Evolutionary conservation across 1,140 invertebrate species (phyloP).

Genomic region (Euwallacea similis): DNA sequence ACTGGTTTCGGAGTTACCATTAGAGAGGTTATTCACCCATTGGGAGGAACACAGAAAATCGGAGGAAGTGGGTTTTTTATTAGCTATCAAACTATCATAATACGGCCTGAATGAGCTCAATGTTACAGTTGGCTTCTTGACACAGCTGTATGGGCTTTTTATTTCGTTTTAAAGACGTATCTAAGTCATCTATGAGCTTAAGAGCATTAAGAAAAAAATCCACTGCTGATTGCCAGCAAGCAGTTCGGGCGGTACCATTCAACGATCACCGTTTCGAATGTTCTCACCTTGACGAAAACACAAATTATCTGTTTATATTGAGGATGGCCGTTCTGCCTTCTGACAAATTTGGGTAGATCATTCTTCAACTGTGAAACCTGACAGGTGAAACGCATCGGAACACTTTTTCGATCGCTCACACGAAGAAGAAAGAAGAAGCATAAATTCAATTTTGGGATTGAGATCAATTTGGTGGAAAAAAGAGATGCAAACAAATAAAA

Average conservation of each 20-base stretch:
- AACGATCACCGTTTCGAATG: conserved; percentile 2
- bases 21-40: conserved; percentile 18
- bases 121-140: too few relatives aligned
- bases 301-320: conserved; percentile 6
- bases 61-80: conserved; percentile 15
- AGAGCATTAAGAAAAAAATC: too few relatives aligned
- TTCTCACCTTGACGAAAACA: conserved; percentile 10
- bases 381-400: conserved; percentile 7
- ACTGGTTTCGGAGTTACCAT: conserved; percentile 12
- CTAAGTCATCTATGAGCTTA: too few relatives aligned
- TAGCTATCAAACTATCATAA: conserved; percentile 14
- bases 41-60: conserved; percentile 14
- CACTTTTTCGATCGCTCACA: background rate
- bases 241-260: background rate
- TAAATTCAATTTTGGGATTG: too few relatives aligned
- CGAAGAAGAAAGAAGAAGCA: too few relatives aligned
- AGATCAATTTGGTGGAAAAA: too few relatives aligned
- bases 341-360: background rate
- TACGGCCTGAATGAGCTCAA: background rate
- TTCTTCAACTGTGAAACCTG: background rate
- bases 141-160: too few relatives aligned
- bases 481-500: too few relatives aligned
- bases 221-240: too few relatives aligned
- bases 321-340: background rate
- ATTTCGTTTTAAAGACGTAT: too few relatives aligned